These are phyloP conservation scores for Netelia virgata DNA, from an alignment of 2,888 invertebrate species.

Conservation along the genomic window DNA sequence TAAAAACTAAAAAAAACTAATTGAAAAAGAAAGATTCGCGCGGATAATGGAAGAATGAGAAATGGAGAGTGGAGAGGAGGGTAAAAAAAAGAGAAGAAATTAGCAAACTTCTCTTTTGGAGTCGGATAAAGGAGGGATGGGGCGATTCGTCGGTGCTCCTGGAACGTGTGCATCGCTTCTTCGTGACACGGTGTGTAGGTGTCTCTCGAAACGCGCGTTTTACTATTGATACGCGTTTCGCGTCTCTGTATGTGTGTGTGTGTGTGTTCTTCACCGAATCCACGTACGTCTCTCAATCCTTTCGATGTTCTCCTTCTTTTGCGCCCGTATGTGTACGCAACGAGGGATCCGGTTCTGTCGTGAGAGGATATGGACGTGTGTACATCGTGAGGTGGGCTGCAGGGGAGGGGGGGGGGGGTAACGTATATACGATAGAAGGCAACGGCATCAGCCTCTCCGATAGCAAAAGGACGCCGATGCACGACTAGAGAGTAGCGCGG, in stretches of 20 bases:
- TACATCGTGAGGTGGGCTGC: conserved; percentile 21
- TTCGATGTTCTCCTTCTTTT: conserved; percentile 14
- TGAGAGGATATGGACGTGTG: conserved; percentile 37
- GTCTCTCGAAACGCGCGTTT: not conserved
- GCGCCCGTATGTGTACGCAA: conserved; percentile 18
- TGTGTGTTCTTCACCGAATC: conserved; percentile 39
- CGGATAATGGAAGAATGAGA: conserved; percentile 58
- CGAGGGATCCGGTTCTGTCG: conserved; percentile 32
- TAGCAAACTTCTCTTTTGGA: conserved; percentile 64
- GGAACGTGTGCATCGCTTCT: conserved; percentile 49
- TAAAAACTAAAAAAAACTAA: conserved; percentile 19
- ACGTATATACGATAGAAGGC: conserved; percentile 76
- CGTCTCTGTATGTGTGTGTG: conserved; percentile 59
- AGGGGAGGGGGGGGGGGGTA: too few relatives aligned
- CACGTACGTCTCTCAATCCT: conserved; percentile 25
- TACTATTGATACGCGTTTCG: conserved; percentile 9
- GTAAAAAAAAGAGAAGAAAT: conserved; percentile 62
- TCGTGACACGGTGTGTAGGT: conserved; percentile 14
- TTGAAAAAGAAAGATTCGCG: conserved; percentile 49
- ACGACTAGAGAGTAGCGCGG: conserved; percentile 68
- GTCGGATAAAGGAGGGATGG: conserved; percentile 33
- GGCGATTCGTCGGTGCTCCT: conserved; percentile 57
- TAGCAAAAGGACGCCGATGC: conserved; percentile 80
- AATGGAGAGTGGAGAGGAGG: conserved; percentile 33
- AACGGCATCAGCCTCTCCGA: conserved; percentile 77